A percentile compares a stretch with the other conserved stretches of the same genome.
Conservation (phyloP, 2,888 invertebrate species). For the Caprella mutica region DNA sequence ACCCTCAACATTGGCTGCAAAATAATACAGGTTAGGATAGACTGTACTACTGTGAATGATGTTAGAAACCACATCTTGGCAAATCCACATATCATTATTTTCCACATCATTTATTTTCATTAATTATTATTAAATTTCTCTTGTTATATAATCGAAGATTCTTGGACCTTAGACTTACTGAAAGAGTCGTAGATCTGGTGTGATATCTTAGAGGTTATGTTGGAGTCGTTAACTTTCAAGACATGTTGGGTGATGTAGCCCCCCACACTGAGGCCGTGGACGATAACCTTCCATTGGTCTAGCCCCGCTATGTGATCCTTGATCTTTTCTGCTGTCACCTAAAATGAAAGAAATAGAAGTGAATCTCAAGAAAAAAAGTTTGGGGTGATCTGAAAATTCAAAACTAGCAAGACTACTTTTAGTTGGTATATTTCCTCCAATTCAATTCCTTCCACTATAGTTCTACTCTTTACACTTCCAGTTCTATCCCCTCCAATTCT, state of each 20-base stretch:
- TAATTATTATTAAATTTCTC: too few species aligned
- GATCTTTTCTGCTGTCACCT: slow-evolving; percentile 24
- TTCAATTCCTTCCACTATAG: too few species aligned
- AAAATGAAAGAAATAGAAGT: background rate
- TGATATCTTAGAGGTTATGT: slow-evolving; percentile 7
- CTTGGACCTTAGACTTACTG: slow-evolving; percentile 29
- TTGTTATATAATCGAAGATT: too few species aligned
- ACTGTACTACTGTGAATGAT: too few species aligned
- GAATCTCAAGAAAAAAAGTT: background rate
- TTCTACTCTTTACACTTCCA: too few species aligned
- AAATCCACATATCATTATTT: too few species aligned
- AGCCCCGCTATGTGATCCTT: slow-evolving; percentile 18
- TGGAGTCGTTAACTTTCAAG: slow-evolving; percentile 14
- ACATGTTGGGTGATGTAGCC: slow-evolving; percentile 30
- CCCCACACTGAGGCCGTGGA: slow-evolving; percentile 32
- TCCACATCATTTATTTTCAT: too few species aligned
- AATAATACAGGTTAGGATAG: background rate
- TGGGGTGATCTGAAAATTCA: slow-evolving; percentile 9
- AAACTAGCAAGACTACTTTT: too few species aligned
- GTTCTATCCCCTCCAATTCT: too few species aligned
- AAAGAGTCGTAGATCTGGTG: slow-evolving; percentile 31
- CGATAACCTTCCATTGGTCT: slow-evolving; percentile 12
- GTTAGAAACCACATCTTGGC: too few species aligned
- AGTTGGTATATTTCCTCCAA: too few species aligned
- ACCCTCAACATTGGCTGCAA: slow-evolving; percentile 23